Conservation (phyloP, 1,140 invertebrate genomes). For the Heliconius congener region DNA sequence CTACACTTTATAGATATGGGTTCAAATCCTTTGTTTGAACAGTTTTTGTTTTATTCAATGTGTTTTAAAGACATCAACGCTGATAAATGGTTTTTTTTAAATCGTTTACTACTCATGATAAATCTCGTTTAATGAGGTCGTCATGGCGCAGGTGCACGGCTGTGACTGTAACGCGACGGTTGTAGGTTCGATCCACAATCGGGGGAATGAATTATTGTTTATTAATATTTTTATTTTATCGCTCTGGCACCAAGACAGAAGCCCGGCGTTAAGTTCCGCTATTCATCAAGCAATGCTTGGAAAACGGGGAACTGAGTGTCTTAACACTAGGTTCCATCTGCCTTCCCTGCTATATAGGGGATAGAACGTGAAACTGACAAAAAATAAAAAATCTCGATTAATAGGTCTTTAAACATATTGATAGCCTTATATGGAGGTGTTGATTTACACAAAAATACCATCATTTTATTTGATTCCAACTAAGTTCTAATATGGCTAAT, state of each 20-base stretch:
- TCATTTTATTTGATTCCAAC: background rate
- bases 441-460: background rate
- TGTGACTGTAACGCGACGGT: too few relatives aligned
- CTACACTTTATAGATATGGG: slow-evolving; percentile 20
- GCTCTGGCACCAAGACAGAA: too few relatives aligned
- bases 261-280: too few relatives aligned
- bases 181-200: too few relatives aligned
- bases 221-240: too few relatives aligned
- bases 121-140: background rate
- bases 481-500: background rate
- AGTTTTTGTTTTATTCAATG: background rate
- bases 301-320: too few relatives aligned
- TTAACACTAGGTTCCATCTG: too few relatives aligned
- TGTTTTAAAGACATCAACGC: slow-evolving; percentile 3
- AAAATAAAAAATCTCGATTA: background rate
- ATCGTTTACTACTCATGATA: background rate
- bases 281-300: too few relatives aligned
- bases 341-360: too few relatives aligned
- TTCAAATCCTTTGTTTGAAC: slow-evolving; percentile 16
- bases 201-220: too few relatives aligned
- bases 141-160: too few relatives aligned
- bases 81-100: background rate
- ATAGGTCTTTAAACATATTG: background rate
- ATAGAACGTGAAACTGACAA: too few relatives aligned
- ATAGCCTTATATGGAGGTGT: slow-evolving; percentile 1